Base-by-base conservation (phyloP, 2,113 vertebrate species). In the Ivindomyrus marchei region DNA sequence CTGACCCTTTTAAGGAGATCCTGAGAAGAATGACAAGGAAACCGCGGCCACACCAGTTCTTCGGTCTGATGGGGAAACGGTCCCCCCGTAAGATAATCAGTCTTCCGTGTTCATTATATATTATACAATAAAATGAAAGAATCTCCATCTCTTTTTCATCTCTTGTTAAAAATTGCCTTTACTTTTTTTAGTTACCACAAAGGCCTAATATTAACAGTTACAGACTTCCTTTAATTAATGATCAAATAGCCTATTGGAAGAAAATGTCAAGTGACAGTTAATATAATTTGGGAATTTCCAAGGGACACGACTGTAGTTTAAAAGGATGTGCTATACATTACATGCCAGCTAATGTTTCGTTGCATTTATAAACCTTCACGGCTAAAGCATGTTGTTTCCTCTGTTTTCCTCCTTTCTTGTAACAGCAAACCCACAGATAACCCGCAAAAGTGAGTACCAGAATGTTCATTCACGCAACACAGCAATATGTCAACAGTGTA, bases 51-150 rank as follows among this genome's bases (percentile, higher is more conserved):
- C 97, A 98, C 90, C 97, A 98, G 94, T 99, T 99, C 95, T 97
- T 97, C 50, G 98, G 98, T 52, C 96, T 99, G 91, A 99, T 99
- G 98, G 98, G 98, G 90, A 99, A 98, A 90, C 95, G 98, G 88
- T 97, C 98, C 87, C 96, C 96, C 49, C 97, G 98, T 99, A 95
- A 97, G 96, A 91, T 4, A 2, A 24, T 7, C 84, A 19, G 2
- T 46, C 24, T 88, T 24, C 36, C 4, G 36, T 80, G 74, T 17
- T 53, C 10, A 31, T 53, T 31, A 4, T 88, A 10, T 27, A 62
- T 0, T 45, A 58, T 46, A 2, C 19, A 31, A 88, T 17, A 70
- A 80, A 80, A 80, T 19, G 31, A 42, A 80, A 80, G 36, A 80
- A 80, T 31, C 31, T 31, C 31, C 31, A 31, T 31, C 31, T 24